Percentiles rank a stretch among this genome's conserved stretches.
phyloP scores from a whole-genome alignment of 2,888 invertebrate genomes.

The Fragum sueziense region DNA sequence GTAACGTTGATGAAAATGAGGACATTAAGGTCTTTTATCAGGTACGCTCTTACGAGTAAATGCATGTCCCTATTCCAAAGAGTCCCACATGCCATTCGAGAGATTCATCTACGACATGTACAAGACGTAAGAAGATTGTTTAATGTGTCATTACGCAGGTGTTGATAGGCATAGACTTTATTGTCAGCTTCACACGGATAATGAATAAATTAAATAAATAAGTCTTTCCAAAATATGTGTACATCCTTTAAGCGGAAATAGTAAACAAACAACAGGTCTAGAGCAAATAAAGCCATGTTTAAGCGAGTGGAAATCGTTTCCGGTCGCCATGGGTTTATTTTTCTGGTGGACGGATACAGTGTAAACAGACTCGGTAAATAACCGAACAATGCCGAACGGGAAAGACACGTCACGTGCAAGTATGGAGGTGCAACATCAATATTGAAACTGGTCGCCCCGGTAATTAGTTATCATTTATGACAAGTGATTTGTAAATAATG shows the following conservation, averaged over 20 bases:
- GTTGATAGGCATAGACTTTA: not conserved
- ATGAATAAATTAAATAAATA: constrained; percentile 9
- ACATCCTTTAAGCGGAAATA: constrained; percentile 15
- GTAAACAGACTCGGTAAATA: constrained; percentile 19
- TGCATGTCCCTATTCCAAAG: no score
- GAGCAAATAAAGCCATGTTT: constrained; percentile 6
- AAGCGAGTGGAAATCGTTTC: constrained; percentile 8
- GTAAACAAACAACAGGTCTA: constrained; percentile 22
- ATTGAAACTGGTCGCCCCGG: constrained; percentile 16
- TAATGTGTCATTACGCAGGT: constrained; percentile 2
- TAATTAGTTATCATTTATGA: constrained; percentile 24
- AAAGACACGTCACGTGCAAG: not conserved
- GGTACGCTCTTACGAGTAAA: no score
- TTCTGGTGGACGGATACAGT: constrained; percentile 13
- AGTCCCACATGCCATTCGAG: no score
- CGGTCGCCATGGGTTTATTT: constrained; percentile 18
- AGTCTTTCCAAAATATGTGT: constrained; percentile 6
- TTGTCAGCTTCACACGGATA: not conserved
- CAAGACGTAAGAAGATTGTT: no score
- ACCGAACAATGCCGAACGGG: constrained; percentile 21
- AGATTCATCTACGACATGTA: no score
- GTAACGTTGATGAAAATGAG: no score
- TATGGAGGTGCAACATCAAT: constrained; percentile 15
- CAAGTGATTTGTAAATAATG: constrained; percentile 21
- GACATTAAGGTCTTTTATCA: no score